Evolutionary conservation across 1,140 invertebrate genomes (phyloP), one percentile per base, ranked within the genome.

Genomic region (Anastrepha ludens): DNA sequence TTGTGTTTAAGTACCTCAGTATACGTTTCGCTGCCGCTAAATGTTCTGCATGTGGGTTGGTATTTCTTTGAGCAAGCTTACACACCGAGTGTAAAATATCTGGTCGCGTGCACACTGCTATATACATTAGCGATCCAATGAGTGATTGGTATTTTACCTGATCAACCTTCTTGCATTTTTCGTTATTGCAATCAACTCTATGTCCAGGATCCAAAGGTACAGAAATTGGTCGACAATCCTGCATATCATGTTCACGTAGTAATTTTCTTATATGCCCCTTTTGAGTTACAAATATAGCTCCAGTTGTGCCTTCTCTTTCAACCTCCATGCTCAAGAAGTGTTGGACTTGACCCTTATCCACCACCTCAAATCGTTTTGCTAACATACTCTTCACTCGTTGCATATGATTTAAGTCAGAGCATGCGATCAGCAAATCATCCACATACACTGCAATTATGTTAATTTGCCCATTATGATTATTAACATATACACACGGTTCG

Each of bases 251-350:
- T 50, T 86, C 6, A 2, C 39, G 20, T 17, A 88, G 44, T 39
- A 86, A 17, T 41, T 86, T 39, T n/a, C 44, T 74, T 13, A 93
- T 70, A 89, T 88, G 74, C n/a, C 87, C 64, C 67, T 81, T 87
- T 55, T 87, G 65, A 64, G n/a, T 64, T 5, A 87, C 65, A 6
- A 39, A 11, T 62, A 87, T 87, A 41, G 20, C 17, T 78, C 78
- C 65, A 13, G 64, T 88, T 88, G 85, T 44, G 47, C 78, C 47
- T 20, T 88, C n/a, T 89, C 87, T 70, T 20, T 89, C 87, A 64
- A 93, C 91, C 89, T 90, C 88, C 29, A 92, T 91, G 8, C 91
- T 90, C 86, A 93, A 88, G 90, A 87, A 93, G 58, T 90, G 50
- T 47, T 89, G 88, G 44, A 89, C 89, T 86, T 86, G 44, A 13